These are phyloP conservation scores for Cephalopterus ornatus DNA, from an alignment of 2,113 vertebrate species.

Conservation along the genomic window DNA sequence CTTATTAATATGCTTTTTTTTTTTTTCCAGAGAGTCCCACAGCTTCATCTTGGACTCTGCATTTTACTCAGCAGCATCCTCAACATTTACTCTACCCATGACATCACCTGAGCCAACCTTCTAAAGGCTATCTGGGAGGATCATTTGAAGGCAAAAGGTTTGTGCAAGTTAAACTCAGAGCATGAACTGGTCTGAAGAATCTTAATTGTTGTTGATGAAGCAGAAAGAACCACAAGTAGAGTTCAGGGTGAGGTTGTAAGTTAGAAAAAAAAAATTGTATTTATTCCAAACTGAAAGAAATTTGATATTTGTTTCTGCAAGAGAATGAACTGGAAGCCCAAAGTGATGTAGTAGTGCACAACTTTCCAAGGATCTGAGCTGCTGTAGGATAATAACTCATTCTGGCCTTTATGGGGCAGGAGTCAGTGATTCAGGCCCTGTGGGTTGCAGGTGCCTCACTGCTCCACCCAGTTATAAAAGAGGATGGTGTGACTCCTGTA, in stretches of 20 bases:
- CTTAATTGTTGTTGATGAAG: background rate
- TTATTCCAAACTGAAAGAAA: background rate
- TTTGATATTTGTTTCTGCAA: background rate
- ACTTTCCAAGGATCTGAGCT: background rate
- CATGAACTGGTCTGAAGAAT: background rate
- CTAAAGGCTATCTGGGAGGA: background rate
- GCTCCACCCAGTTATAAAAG: background rate
- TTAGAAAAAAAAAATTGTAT: background rate
- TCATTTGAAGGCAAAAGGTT: background rate
- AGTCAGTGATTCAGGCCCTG: background rate
- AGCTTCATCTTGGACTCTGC: background rate
- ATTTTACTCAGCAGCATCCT: background rate
- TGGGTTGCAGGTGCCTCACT: background rate
- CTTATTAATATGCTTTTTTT: background rate
- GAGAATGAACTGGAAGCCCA: background rate
- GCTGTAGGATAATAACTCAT: background rate
- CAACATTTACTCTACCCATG: background rate
- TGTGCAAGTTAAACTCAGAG: background rate
- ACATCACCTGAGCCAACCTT: background rate
- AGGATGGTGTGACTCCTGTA: background rate
- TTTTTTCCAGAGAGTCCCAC: background rate
- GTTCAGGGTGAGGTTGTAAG: background rate
- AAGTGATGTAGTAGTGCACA: background rate
- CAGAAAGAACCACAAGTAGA: background rate
- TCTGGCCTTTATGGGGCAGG: background rate